These are phyloP conservation scores for Sciurus niger DNA, from an alignment of 2,113 vertebrate species.

Conservation along the genomic window DNA sequence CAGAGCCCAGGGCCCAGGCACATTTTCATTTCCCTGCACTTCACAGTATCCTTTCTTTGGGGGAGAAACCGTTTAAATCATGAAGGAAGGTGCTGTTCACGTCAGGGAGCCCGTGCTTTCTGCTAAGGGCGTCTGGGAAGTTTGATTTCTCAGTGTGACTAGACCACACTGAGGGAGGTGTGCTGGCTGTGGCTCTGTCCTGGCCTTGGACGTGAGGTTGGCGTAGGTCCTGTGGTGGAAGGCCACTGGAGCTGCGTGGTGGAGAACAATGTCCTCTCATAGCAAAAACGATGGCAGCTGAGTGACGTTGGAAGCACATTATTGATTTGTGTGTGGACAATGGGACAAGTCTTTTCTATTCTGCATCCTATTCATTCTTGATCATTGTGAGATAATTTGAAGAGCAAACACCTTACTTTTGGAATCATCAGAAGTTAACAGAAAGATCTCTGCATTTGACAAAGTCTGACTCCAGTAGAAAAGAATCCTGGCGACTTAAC, in stretches of 20 bases:
- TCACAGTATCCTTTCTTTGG: neutral
- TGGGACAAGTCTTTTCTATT: neutral
- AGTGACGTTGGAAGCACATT: neutral
- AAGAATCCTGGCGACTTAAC: conserved; percentile 9
- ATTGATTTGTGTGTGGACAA: neutral
- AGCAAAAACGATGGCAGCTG: neutral
- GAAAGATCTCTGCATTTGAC: conserved; percentile 16
- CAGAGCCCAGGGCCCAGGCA: neutral
- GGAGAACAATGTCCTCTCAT: conserved; percentile 26
- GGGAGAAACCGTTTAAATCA: neutral
- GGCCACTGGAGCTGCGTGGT: neutral
- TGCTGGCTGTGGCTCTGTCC: conserved; percentile 38
- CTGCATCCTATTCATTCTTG: neutral
- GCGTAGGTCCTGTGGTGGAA: conserved; percentile 17
- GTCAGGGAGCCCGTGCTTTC: neutral
- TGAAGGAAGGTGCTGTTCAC: neutral
- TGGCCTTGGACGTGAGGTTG: neutral
- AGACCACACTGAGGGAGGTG: conserved; percentile 25
- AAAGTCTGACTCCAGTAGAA: neutral
- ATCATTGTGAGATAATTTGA: conserved; percentile 52
- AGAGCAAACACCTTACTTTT: conserved; percentile 1
- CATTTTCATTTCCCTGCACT: neutral
- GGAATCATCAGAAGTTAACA: conserved; percentile 41
- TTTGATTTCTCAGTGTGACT: neutral
- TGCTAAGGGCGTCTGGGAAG: conserved; percentile 31